These are phyloP conservation scores for Clupea harengus DNA, from an alignment of 2,113 vertebrate species.

Conservation along the genomic window DNA sequence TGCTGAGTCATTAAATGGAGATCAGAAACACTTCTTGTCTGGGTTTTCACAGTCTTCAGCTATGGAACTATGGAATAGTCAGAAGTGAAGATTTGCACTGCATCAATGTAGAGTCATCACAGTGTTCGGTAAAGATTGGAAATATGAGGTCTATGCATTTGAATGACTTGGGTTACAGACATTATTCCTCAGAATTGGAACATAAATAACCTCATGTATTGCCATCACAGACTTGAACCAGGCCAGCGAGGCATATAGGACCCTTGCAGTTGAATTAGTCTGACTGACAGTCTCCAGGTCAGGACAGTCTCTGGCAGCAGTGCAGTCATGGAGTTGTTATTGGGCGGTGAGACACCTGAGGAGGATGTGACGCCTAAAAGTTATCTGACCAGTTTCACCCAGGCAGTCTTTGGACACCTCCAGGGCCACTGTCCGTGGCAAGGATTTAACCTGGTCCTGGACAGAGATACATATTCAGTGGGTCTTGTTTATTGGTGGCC, in stretches of 20 bases:
- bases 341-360: not conserved
- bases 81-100: no score
- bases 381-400: not conserved
- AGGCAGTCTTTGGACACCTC: not conserved
- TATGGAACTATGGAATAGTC: no score
- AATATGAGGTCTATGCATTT: not conserved
- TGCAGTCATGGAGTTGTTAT: not conserved
- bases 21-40: not conserved
- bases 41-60: not conserved
- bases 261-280: no score
- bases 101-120: not conserved
- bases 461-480: not conserved
- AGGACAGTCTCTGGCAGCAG: no score
- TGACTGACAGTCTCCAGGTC: not conserved
- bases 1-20: not conserved
- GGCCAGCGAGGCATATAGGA: no score
- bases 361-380: not conserved
- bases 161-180: not conserved
- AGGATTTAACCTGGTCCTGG: not conserved
- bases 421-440: not conserved
- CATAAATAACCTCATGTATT: no score
- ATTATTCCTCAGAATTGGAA: no score
- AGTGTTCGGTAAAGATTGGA: not conserved
- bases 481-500: not conserved
- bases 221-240: no score